Evolutionary conservation across 2,888 invertebrate genomes (phyloP).

Genomic region (Agapostemon virescens): DNA sequence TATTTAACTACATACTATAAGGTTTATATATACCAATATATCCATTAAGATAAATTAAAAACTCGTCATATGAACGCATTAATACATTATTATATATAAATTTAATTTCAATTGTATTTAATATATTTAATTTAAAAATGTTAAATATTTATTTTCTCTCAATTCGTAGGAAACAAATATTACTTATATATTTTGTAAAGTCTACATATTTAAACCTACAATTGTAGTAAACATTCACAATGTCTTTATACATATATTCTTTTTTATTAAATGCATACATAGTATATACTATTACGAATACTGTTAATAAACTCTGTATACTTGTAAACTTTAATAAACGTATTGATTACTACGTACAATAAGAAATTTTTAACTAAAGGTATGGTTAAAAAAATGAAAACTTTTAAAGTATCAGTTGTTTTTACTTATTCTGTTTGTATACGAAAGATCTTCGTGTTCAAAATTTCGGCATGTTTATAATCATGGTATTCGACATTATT

Average conservation of each 20-base stretch:
- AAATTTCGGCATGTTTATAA: background rate
- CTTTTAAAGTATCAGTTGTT: background rate
- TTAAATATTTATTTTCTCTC: background rate
- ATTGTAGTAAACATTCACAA: no score
- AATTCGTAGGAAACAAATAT: background rate
- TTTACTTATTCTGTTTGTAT: background rate
- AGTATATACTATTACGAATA: background rate
- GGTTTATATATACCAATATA: background rate
- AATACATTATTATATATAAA: background rate
- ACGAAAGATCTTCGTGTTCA: background rate
- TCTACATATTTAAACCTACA: background rate
- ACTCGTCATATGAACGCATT: background rate
- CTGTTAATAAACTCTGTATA: background rate
- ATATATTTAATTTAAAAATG: background rate
- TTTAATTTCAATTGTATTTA: background rate
- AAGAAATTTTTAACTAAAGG: background rate
- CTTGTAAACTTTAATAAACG: background rate
- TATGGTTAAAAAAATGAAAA: background rate
- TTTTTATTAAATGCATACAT: background rate
- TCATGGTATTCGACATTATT: conserved; percentile 21
- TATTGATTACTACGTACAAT: background rate
- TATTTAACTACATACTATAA: background rate
- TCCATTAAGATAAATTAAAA: background rate
- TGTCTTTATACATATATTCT: background rate
- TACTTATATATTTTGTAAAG: background rate